Base-by-base conservation (phyloP, 2,113 vertebrate species). In the Cololabis saira region DNA sequence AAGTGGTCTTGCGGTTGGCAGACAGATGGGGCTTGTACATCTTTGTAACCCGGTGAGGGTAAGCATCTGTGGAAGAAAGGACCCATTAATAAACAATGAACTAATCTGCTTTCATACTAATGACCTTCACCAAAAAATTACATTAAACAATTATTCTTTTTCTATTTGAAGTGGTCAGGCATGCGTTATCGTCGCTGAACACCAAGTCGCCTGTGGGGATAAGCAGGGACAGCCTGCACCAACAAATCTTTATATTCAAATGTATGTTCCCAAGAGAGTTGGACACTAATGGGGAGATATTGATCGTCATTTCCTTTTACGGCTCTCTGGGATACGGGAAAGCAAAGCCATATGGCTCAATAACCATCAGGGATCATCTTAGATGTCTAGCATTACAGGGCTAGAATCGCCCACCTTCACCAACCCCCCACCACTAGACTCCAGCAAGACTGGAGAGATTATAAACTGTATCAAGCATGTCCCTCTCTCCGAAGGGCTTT, bases 251-350 rank as follows among this genome's bases (percentile, higher is more conserved):
- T 53, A 73, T 37, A 37, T 82, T 80, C 65, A 75, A 86, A 78
- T 61, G 18, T 67, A 69, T 67, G 13, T 66, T 80, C 72, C 81
- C 70, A 37, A 17, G 37, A 27, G 47, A 71, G 72, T 61, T 63
- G 60, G 68, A 81, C 74, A 65, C 83, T 91, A 92, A 93, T 92
- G 91, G 89, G 64, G 21, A 87, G 53, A 61, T 92, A 93, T 93
- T 90, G 93, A 93, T 93, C 55, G 52, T 48, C 49, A 74, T 75
- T 88, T 84, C 79, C 84, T 86, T 73, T 82, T 77, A 70, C 54
- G 11, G 37, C 33, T 64, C 71, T 66, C 80, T 74, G 49, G 73
- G 72, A 87, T 90, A 87, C 89, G 22, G 85, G 86, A 90, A 91
- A 80, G 72, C 58, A 67, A 44, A 80, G 79, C 86, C 87, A 91